phyloP scores from a whole-genome alignment of 1,140 invertebrate species.

The Trigoniulus corallinus region DNA sequence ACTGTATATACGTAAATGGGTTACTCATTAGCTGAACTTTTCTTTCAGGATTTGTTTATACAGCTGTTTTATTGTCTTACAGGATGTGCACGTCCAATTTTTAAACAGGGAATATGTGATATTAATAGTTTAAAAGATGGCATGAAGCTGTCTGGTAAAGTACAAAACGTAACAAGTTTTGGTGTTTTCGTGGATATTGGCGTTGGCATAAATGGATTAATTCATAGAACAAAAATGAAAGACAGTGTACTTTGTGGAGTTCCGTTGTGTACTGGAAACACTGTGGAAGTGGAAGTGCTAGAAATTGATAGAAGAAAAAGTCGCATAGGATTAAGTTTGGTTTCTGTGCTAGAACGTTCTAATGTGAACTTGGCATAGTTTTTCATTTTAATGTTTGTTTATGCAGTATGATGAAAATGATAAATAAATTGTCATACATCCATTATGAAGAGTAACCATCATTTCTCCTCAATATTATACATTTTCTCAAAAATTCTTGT shows the following conservation, averaged over 20 bases:
- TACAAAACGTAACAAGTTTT: conserved; percentile 71
- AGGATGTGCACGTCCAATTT: conserved; percentile 43
- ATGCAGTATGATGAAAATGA: no score
- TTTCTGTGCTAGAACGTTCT: conserved; percentile 12
- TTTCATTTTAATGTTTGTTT: no score
- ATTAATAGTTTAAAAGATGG: conserved; percentile 40
- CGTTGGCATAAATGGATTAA: conserved; percentile 52
- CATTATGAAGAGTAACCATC: no score
- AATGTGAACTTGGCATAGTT: no score
- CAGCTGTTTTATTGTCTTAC: no score
- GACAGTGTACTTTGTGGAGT: conserved; percentile 17
- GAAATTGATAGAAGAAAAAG: conserved; percentile 32
- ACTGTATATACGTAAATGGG: background rate
- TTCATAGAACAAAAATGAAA: conserved; percentile 46
- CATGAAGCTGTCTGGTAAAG: conserved; percentile 36
- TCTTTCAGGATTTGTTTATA: no score
- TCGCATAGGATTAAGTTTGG: conserved; percentile 31
- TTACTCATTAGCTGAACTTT: no score
- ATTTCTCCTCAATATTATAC: no score
- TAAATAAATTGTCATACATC: no score
- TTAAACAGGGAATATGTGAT: conserved; percentile 39
- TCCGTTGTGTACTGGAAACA: conserved; percentile 47
- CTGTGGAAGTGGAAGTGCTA: conserved; percentile 41
- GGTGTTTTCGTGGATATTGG: conserved; percentile 82
- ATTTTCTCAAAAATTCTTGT: no score